Percentiles rank a stretch among this genome's conserved stretches.
Conservation (phyloP, 1,140 invertebrate species). For the Bicyclus anynana region DNA sequence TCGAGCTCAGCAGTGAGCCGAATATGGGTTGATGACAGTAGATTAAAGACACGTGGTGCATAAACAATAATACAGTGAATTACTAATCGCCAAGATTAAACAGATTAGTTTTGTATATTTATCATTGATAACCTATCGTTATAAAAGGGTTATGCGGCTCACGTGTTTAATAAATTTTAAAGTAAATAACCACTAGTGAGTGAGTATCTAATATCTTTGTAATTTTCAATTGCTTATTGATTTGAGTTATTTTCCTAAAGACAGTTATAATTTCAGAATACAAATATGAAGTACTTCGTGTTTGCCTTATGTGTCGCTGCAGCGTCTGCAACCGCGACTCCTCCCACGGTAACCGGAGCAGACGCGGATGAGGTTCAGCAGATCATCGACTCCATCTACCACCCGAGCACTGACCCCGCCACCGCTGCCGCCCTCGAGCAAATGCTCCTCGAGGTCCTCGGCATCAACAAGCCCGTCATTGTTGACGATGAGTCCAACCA, state of each 20-base stretch:
- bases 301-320: conserved; percentile 45
- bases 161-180: not conserved
- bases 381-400: conserved; percentile 52
- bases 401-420: conserved; percentile 54
- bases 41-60: no score
- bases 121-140: not conserved
- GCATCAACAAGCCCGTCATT: conserved; percentile 22
- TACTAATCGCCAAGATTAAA: not conserved
- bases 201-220: not conserved
- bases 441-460: conserved; percentile 40
- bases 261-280: conserved; percentile 6
- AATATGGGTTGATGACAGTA: no score
- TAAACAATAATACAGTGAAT: not conserved
- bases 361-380: conserved; percentile 37
- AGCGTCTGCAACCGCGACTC: conserved; percentile 37
- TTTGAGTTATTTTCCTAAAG: not conserved
- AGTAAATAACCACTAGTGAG: not conserved
- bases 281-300: conserved; percentile 57
- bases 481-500: conserved; percentile 15
- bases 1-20: no score
- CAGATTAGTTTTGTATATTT: not conserved
- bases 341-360: conserved; percentile 16
- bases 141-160: not conserved
- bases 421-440: conserved; percentile 49
- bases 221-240: not conserved